Evolutionary conservation across 2,113 vertebrate species (phyloP), one percentile per base, ranked within the genome.

Genomic region (Emydura subglobosa): DNA sequence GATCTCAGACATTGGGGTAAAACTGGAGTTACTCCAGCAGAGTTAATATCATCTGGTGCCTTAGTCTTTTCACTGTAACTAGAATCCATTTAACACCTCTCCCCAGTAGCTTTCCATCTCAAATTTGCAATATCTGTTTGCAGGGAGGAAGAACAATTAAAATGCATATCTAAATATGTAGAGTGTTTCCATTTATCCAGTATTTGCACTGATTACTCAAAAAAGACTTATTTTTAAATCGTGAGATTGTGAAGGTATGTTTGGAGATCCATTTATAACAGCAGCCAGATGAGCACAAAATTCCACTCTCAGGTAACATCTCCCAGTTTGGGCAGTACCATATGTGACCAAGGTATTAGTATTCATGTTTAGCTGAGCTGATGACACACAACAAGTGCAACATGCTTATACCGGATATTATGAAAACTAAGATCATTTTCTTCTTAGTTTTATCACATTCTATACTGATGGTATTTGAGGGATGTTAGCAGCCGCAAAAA

Each of bases 41-140:
- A 90, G 54, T 91, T 51, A 86, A n/a, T 82, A 92, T 82, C 3
- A 91, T 82, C 4, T 54, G 44, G 44, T 74, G 44, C 19, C 81
- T 88, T 16, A 65, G 21, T 42, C 81, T 90, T 93, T 61, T 79
- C 39, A 85, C n/a, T 79, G 47, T 65, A 91, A 85, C 78, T 7
- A 76, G 21, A 83, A 89, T 55, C 83, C 2, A 79, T 93, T 84
- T 57, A 87, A 8, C 13, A 61, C 6, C 92, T 85, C 24, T 86
- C 44, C 65, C 87, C 54, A 87, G 50, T 68, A 95, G 50, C n/a
- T 44, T 89, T 44, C 80, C 44, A 39, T 72, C 57, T 83, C 27
- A 49, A 80, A 90, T 93, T 84, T 94, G 68, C 84, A 96, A 61
- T 4, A 6, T 95, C 59, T 91, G 1, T 42, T 91, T 82, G 47